Percentiles rank a stretch among this genome's conserved stretches.
Evolutionary conservation across 2,113 vertebrate species (phyloP).

Genomic region (Epinephelus fuscoguttatus): DNA sequence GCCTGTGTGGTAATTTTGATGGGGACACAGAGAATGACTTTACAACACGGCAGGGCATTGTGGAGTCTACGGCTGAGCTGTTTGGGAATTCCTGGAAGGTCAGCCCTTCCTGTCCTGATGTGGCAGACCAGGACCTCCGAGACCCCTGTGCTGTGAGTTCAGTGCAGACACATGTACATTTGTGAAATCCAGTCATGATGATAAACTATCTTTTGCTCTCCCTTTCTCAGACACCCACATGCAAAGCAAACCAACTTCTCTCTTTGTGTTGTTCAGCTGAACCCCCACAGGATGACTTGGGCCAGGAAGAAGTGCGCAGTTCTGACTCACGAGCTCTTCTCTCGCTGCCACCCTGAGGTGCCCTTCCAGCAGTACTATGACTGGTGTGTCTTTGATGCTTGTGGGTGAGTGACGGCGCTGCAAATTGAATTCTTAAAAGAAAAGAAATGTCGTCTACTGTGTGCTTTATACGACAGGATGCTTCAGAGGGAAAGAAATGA

Average conservation of each 20-base stretch:
- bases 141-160: constrained; percentile 88
- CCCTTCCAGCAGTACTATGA: constrained; percentile 90
- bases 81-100: constrained; percentile 95
- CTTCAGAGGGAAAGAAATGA: not conserved
- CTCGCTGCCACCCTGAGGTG: constrained; percentile 85
- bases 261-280: constrained; percentile 72
- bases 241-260: not conserved
- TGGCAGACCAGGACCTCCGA: constrained; percentile 78
- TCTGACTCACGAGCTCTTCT: constrained; percentile 86
- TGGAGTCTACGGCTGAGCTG: constrained; percentile 89
- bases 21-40: constrained; percentile 92
- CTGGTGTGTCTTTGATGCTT: constrained; percentile 92
- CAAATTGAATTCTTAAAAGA: not conserved
- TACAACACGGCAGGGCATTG: constrained; percentile 87
- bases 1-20: constrained; percentile 93
- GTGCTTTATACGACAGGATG: not conserved
- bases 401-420: constrained; percentile 86
- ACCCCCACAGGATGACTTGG: constrained; percentile 87
- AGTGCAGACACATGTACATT: not conserved
- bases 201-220: not conserved
- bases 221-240: not conserved
- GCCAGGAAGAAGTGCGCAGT: constrained; percentile 86
- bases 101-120: constrained; percentile 90
- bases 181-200: not conserved
- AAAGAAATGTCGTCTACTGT: not conserved